These are phyloP conservation scores for Apus apus DNA, from an alignment of 2,113 vertebrate species.

Conservation along the genomic window DNA sequence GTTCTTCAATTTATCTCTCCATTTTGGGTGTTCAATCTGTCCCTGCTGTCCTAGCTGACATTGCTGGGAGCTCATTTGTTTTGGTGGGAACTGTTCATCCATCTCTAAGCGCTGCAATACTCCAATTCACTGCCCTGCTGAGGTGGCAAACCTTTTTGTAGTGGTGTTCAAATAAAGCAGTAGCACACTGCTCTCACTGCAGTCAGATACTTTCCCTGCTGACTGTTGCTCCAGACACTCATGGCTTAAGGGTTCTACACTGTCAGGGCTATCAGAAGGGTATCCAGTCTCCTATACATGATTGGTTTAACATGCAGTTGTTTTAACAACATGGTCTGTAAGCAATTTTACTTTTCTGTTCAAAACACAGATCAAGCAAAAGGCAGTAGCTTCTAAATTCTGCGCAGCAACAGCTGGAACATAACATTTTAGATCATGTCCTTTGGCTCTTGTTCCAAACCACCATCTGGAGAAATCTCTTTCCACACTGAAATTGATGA, in stretches of 20 bases:
- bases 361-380: background rate
- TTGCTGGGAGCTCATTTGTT: background rate
- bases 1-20: background rate
- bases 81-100: conserved; percentile 21
- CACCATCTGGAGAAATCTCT: conserved; percentile 60
- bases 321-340: background rate
- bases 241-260: background rate
- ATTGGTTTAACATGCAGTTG: background rate
- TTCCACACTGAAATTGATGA: background rate
- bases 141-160: conserved; percentile 11
- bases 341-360: background rate
- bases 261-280: background rate
- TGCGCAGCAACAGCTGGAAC: conserved; percentile 36
- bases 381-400: conserved; percentile 16
- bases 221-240: background rate
- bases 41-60: background rate
- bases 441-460: conserved; percentile 55
- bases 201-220: background rate
- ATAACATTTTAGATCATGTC: conserved; percentile 24
- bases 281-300: background rate
- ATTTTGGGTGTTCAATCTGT: background rate
- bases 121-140: background rate
- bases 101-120: background rate
- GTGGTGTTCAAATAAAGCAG: background rate
- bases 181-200: background rate